Conservation (phyloP, 23 tunicate species). For the Ascidia mentula region DNA sequence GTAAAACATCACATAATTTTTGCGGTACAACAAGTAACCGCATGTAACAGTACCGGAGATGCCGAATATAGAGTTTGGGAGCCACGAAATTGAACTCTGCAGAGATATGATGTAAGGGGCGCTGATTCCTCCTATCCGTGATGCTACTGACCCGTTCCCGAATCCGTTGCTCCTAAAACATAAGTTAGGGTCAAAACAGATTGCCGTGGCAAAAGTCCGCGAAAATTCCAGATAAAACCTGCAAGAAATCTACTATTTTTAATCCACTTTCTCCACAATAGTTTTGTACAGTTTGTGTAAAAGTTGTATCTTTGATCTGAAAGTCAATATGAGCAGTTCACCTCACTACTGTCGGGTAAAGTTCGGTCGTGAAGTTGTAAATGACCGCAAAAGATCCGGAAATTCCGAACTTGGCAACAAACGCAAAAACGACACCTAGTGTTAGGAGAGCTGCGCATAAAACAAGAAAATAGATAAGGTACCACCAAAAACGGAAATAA, state of each 20-base stretch:
- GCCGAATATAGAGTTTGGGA: conserved; percentile 71
- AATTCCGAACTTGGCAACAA: conserved; percentile 26
- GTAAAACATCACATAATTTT: too few relatives aligned
- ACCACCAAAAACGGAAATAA: too few relatives aligned
- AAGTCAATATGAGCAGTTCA: neutral
- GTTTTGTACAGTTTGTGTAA: too few relatives aligned
- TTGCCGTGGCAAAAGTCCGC: neutral
- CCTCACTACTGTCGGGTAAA: conserved; percentile 51
- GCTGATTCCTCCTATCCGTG: conserved; percentile 61
- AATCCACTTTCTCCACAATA: too few relatives aligned
- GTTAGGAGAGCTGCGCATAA: conserved; percentile 11
- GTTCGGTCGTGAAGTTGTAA: conserved; percentile 36
- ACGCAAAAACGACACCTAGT: conserved; percentile 30
- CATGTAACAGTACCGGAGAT: too few relatives aligned
- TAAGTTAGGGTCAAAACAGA: too few relatives aligned
- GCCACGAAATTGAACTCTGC: conserved; percentile 55
- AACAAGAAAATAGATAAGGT: neutral
- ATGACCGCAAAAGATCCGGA: conserved; percentile 29
- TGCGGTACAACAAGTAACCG: too few relatives aligned
- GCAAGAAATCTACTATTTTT: too few relatives aligned
- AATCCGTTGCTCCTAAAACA: conserved; percentile 53
- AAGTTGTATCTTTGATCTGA: neutral
- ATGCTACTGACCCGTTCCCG: conserved; percentile 56
- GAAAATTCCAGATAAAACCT: too few relatives aligned
- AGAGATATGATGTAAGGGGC: conserved; percentile 60